Evolutionary conservation across 2,113 vertebrate species (phyloP), one percentile per base, ranked within the genome.

Genomic region (Phodopus roborovskii): DNA sequence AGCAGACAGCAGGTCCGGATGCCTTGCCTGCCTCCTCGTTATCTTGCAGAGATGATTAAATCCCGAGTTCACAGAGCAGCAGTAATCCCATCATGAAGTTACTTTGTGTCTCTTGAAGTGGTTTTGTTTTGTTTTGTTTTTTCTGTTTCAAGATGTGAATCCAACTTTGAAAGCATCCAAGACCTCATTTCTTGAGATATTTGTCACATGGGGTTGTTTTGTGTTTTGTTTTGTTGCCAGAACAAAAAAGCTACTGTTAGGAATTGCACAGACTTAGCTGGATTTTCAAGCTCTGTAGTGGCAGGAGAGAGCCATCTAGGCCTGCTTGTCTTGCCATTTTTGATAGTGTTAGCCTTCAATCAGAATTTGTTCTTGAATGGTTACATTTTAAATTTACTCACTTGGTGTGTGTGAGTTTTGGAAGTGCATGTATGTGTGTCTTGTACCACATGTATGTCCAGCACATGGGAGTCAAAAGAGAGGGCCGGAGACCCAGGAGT

Each of bases 61-160:
- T 50, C 68, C 33, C 45, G 24, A 92, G 26, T 68, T 70, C 26
- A 42, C 64, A 48, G 11, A 48, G 3, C 22, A 71, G 36, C 73
- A 0, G 1, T 71, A 9, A 48, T 78, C 10, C 70, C 39, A 53
- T 28, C 68, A 16, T n/a, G 45, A 64, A 48, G 9, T 42, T 70
- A 48, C 71, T 83, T 58, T 13, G 70, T 70, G 42, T 66, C 5
- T n/a, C 30, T 19, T 62, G 13, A n/a, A 89, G 33, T 9, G 48
- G 16, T 45, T n/a, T n/a, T n/a, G n/a, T n/a, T n/a, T n/a, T n/a
- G n/a, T 75, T 90, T 87, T 73, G 39, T 17, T 42, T 45, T 20
- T 39, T 39, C 36, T 88, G 45, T 85, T 83, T 33, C 10, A 96
- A 96, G 82, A 64, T 95, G 60, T 3, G 64, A 81, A 93, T 85